Evolutionary conservation across 1,140 invertebrate genomes (phyloP).

Genomic region (Whitmania pigra): DNA sequence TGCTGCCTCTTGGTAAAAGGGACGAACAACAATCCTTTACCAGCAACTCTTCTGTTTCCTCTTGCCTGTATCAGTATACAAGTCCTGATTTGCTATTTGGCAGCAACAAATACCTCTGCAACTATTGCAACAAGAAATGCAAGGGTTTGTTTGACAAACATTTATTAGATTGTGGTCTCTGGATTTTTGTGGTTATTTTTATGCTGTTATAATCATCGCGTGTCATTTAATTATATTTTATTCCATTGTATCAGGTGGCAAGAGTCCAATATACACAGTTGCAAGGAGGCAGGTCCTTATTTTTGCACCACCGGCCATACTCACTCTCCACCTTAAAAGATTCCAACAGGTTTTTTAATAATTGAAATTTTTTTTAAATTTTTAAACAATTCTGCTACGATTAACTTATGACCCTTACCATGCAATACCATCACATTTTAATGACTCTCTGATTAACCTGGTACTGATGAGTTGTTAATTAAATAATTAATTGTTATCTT

Average conservation of each 20-base stretch:
- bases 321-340: slow-evolving; percentile 87
- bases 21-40: slow-evolving; percentile 53
- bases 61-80: slow-evolving; percentile 82
- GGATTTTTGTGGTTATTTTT: not conserved
- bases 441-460: too few species aligned
- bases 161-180: not conserved
- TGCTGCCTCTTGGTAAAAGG: slow-evolving; percentile 39
- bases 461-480: too few species aligned
- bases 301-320: slow-evolving; percentile 71
- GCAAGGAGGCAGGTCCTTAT: slow-evolving; percentile 83
- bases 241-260: slow-evolving; percentile 32
- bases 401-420: too few species aligned
- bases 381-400: too few species aligned
- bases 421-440: too few species aligned
- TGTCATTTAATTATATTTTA: too few species aligned
- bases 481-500: not conserved
- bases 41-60: slow-evolving; percentile 59
- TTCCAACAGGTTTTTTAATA: slow-evolving; percentile 47
- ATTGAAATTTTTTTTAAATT: too few species aligned
- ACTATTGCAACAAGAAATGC: slow-evolving; percentile 60
- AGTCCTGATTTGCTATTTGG: slow-evolving; percentile 71
- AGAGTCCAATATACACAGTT: slow-evolving; percentile 69
- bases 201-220: not conserved
- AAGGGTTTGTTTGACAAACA: slow-evolving; percentile 28
- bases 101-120: slow-evolving; percentile 81